These are phyloP conservation scores for Thysanoteuthis rhombus DNA, from an alignment of 2,888 invertebrate species.

Conservation along the genomic window DNA sequence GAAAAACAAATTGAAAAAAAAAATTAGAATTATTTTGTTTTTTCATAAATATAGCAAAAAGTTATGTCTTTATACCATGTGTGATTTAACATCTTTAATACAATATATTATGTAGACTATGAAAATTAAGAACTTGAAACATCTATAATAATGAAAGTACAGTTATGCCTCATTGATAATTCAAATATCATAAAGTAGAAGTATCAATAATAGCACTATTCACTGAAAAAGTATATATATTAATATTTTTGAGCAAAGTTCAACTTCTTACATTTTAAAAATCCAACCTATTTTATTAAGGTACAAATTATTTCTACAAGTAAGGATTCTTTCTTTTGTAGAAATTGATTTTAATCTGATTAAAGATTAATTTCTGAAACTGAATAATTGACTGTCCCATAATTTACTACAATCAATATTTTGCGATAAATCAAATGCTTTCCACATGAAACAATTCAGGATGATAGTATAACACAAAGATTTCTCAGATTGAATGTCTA, in stretches of 20 bases:
- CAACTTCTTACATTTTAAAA: background rate
- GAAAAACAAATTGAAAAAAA: background rate
- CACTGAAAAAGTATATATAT: background rate
- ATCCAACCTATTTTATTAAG: background rate
- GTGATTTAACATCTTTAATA: background rate
- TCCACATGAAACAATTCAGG: background rate
- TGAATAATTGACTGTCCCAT: background rate
- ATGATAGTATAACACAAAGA: background rate
- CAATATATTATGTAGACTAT: background rate
- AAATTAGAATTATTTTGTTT: background rate
- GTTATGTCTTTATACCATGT: background rate
- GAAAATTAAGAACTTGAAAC: background rate
- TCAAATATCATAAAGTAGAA: background rate
- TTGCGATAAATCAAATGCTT: background rate
- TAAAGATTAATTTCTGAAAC: background rate
- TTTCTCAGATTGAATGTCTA: background rate
- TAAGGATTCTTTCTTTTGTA: background rate
- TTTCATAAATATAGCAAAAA: background rate
- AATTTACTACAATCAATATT: background rate
- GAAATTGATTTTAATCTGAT: background rate
- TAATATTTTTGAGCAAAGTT: background rate
- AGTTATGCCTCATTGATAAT: background rate
- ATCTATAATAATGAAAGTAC: background rate
- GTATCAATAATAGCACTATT: background rate
- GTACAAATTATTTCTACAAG: background rate